Base-by-base conservation (phyloP, 2,888 invertebrate genomes). In the Platypus cylindrus region DNA sequence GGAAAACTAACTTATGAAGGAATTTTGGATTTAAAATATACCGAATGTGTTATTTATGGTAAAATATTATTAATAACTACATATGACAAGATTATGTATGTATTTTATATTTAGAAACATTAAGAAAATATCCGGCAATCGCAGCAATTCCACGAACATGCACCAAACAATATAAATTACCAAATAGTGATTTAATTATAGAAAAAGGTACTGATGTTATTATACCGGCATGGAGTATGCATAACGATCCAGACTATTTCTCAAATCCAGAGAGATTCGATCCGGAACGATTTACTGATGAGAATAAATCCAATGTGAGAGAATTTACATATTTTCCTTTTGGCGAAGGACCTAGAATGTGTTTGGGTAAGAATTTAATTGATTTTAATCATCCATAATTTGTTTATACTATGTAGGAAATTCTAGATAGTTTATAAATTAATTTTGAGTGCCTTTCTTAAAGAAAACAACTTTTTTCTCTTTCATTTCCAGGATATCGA, bases 251-350 rank as follows among this genome's bases (percentile, higher is more conserved):
- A 3, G 45, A 55, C 15, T 55, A 55, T 46, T 64, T 49, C 37
- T 56, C 59, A 1, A 50, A 63, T 27, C 63, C 63, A 1, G 46
- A 55, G 15, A 51, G 49, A 38, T 64, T 62, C 40, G 53, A 60
- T 42, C 64, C 63, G 0, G 61, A 62, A 31, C 47, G 61, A 35
- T 62, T 62, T 29, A 24, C 14, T 17, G 8, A 13, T 9, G 35
- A 38, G 24, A 38, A 36, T 17, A 36, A 28, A 11, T 9, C 9
- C 20, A 32, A 36, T 14, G 37, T 32, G 12, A 24, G 24, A 8
- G 32, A 31, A n/a, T 29, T 23, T 16, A 36, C 32, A 8, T 39
- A 34, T 12, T 13, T 39, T 18, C 36, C 39, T 3, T 39, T 39
- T 33, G 39, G 39, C 9, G 39, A 39, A 24, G 39, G 39, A 3